Percentiles rank a stretch among this genome's conserved stretches.
Conservation (phyloP, 2,797 vertebrate genomes). For the Argyrosomus regius region DNA sequence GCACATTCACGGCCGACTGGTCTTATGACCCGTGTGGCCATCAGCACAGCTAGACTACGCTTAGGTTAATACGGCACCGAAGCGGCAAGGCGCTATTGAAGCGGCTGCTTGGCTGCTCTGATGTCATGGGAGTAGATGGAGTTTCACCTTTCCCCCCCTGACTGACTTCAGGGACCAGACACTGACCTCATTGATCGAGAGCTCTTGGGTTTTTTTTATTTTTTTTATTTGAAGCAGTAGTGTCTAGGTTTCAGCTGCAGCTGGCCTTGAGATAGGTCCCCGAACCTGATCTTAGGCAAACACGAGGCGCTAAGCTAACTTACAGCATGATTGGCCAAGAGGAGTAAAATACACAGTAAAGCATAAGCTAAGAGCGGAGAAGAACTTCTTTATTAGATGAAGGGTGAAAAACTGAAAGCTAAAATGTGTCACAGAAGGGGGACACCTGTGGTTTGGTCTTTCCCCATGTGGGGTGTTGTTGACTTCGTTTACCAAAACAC, state of each 20-base stretch:
- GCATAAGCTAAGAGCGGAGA: background rate
- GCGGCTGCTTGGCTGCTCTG: slow-evolving; percentile 51
- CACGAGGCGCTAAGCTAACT: slow-evolving; percentile 49
- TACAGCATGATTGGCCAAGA: slow-evolving; percentile 38
- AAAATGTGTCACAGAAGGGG: background rate
- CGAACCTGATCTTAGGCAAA: slow-evolving; percentile 78
- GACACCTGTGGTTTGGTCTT: slow-evolving; percentile 2
- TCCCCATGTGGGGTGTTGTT: slow-evolving; percentile 9
- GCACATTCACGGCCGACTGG: slow-evolving; percentile 71
- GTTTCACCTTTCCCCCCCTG: slow-evolving; percentile 62
- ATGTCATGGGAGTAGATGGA: slow-evolving; percentile 74
- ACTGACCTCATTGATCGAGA: slow-evolving; percentile 76
- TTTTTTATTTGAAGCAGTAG: slow-evolving; percentile 63
- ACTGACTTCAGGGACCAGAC: slow-evolving; percentile 68
- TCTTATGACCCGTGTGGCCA: slow-evolving; percentile 74
- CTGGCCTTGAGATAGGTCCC: slow-evolving; percentile 66
- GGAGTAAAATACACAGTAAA: slow-evolving; percentile 34
- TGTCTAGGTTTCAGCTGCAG: slow-evolving; percentile 74
- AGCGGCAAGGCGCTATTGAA: slow-evolving; percentile 42
- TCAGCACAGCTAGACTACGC: slow-evolving; percentile 43
- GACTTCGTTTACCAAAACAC: slow-evolving; percentile 33
- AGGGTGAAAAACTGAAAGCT: background rate
- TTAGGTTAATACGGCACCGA: slow-evolving; percentile 47
- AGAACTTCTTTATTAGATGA: background rate
- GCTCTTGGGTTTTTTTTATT: slow-evolving; percentile 23